A percentile compares a stretch with the other conserved stretches of the same genome.
Conservation (phyloP, 2,888 invertebrate genomes). For the Drosophila engyochracea region DNA sequence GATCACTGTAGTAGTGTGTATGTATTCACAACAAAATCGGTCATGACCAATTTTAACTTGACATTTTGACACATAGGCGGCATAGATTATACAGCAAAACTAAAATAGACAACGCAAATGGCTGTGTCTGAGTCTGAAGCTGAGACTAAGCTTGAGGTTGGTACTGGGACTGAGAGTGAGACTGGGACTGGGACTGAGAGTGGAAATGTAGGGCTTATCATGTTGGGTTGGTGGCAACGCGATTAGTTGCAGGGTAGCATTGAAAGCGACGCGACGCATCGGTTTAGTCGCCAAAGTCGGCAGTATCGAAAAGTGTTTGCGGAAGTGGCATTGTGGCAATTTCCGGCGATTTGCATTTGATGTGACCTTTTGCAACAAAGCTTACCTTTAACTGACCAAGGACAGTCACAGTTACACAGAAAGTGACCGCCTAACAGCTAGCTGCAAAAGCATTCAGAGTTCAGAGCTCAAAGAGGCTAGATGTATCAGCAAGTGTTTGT, state of each 20-base stretch:
- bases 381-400: slow-evolving; percentile 30
- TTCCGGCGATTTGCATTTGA: slow-evolving; percentile 40
- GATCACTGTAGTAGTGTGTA: slow-evolving; percentile 1
- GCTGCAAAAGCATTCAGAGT: slow-evolving; percentile 34
- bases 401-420: slow-evolving; percentile 23
- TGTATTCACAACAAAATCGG: slow-evolving; percentile 51
- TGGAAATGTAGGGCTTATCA: slow-evolving; percentile 37
- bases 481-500: slow-evolving; percentile 44
- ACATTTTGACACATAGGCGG: slow-evolving; percentile 71
- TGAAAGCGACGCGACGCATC: slow-evolving; percentile 26
- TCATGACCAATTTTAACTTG: slow-evolving; percentile 67
- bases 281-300: slow-evolving; percentile 23
- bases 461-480: slow-evolving; percentile 24
- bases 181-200: not conserved
- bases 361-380: slow-evolving; percentile 30
- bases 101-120: slow-evolving; percentile 14
- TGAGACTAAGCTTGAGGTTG: slow-evolving; percentile 1
- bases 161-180: not conserved
- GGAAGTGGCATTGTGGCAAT: slow-evolving; percentile 44
- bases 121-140: slow-evolving; percentile 1
- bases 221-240: slow-evolving; percentile 33
- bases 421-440: slow-evolving; percentile 12
- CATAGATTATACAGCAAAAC: slow-evolving; percentile 22
- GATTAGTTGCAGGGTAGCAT: slow-evolving; percentile 66
- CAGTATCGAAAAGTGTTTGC: slow-evolving; percentile 41